Percentiles rank a stretch among this genome's conserved stretches.
phyloP scores from a whole-genome alignment of 2,797 vertebrate species.

The Hipposideros larvatus region DNA sequence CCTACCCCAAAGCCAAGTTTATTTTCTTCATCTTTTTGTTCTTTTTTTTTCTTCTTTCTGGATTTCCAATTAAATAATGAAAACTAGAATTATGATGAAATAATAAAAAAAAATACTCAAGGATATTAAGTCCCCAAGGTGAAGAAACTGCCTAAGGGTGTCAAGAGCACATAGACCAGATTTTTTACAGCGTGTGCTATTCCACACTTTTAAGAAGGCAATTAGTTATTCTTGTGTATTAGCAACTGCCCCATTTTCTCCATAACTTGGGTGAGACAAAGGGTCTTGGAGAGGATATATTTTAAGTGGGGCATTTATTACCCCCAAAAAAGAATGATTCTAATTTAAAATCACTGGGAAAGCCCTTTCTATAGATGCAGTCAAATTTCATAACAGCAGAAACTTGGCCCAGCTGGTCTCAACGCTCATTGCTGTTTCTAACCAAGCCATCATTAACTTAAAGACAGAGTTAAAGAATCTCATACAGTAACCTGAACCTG shows the following conservation, averaged over 20 bases:
- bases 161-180: background rate
- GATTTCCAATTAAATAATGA: conserved; percentile 63
- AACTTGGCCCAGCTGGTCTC: background rate
- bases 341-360: conserved; percentile 64
- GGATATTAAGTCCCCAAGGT: conserved; percentile 73
- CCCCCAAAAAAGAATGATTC: background rate
- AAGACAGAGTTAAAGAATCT: background rate
- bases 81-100: conserved; percentile 56
- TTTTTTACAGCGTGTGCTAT: conserved; percentile 39
- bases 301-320: conserved; percentile 74
- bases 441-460: background rate
- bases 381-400: conserved; percentile 34
- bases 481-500: background rate
- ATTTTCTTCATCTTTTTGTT: conserved; percentile 3
- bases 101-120: background rate
- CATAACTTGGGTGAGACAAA: conserved; percentile 54
- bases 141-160: conserved; percentile 66
- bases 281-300: conserved; percentile 24
- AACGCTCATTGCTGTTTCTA: conserved; percentile 25
- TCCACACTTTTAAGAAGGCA: conserved; percentile 58
- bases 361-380: background rate
- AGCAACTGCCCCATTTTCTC: conserved; percentile 73
- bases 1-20: background rate
- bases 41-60: conserved; percentile 8
- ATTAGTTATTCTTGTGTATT: conserved; percentile 76